Conservation (phyloP, 2,888 invertebrate species). For the Ferdinandea cuprea region DNA sequence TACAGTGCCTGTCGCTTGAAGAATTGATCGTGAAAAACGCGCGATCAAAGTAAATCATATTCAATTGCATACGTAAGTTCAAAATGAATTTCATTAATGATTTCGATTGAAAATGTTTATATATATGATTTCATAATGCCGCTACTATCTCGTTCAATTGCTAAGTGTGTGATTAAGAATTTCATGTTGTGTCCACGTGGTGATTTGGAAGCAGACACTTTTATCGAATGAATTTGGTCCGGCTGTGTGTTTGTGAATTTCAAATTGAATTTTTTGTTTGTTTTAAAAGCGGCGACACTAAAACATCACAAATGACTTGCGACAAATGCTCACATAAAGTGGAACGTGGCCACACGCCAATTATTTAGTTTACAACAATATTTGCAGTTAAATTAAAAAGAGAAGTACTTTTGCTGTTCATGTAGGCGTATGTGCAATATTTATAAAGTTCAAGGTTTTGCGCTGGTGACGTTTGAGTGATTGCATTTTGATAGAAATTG, state of each 20-base stretch:
- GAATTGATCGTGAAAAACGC: conserved; percentile 58
- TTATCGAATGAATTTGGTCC: not conserved
- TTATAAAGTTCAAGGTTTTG: conserved; percentile 57
- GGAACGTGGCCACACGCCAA: conserved; percentile 25
- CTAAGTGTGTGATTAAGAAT: conserved; percentile 4
- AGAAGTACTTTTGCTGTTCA: not conserved
- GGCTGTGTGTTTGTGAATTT: conserved; percentile 16
- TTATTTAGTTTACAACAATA: conserved; percentile 18
- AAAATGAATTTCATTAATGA: conserved; percentile 1
- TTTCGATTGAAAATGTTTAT: conserved; percentile 17
- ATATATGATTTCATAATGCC: conserved; percentile 4
- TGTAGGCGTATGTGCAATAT: conserved; percentile 16
- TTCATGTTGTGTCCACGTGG: conserved; percentile 18
- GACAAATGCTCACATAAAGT: conserved; percentile 18
- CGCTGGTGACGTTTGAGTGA: conserved; percentile 30
- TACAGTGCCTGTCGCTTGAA: not conserved
- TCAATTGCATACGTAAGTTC: conserved; percentile 52
- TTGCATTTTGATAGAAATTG: not conserved
- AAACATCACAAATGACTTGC: conserved; percentile 27
- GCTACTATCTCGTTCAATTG: not conserved
- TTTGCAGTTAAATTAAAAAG: conserved; percentile 8
- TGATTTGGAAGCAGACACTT: conserved; percentile 38
- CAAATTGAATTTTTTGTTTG: conserved; percentile 11
- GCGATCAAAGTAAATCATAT: conserved; percentile 49
- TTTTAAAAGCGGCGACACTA: not conserved